These are phyloP conservation scores for Portunus trituberculatus DNA, from an alignment of 1,140 invertebrate species.

Conservation along the genomic window DNA sequence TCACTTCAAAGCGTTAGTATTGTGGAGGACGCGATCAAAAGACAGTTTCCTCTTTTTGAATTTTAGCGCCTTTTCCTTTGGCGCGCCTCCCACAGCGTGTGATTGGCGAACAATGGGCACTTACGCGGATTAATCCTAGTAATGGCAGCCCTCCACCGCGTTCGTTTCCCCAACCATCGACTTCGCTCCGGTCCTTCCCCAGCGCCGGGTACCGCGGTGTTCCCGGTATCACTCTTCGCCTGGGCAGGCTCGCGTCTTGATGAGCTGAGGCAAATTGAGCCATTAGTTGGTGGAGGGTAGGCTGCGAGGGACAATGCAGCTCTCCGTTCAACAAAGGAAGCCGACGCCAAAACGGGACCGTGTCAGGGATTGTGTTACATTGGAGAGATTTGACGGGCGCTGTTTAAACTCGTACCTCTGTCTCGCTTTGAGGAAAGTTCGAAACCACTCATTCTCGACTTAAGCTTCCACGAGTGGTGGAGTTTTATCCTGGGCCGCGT, in stretches of 20 bases:
- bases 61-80: conserved; percentile 73
- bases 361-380: conserved; percentile 71
- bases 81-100: conserved; percentile 73
- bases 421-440: conserved; percentile 54
- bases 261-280: conserved; percentile 52
- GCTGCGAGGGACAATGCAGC: conserved; percentile 54
- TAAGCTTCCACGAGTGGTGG: background rate
- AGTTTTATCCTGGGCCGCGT: background rate
- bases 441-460: conserved; percentile 36
- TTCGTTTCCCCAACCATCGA: conserved; percentile 56
- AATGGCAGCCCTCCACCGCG: conserved; percentile 69
- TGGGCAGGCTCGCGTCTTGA: conserved; percentile 26
- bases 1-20: conserved; percentile 67
- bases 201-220: background rate
- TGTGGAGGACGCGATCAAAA: conserved; percentile 74
- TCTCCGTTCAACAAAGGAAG: conserved; percentile 52
- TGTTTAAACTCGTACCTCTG: conserved; percentile 68
- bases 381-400: conserved; percentile 71
- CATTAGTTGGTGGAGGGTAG: background rate
- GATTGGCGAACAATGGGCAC: conserved; percentile 76
- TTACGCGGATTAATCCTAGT: conserved; percentile 74
- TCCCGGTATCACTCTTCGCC: background rate
- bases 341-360: conserved; percentile 43
- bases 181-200: background rate
- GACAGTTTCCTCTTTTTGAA: conserved; percentile 75